Base-by-base conservation (phyloP, 2,888 invertebrate genomes). In the Drosophila percnosoma region DNA sequence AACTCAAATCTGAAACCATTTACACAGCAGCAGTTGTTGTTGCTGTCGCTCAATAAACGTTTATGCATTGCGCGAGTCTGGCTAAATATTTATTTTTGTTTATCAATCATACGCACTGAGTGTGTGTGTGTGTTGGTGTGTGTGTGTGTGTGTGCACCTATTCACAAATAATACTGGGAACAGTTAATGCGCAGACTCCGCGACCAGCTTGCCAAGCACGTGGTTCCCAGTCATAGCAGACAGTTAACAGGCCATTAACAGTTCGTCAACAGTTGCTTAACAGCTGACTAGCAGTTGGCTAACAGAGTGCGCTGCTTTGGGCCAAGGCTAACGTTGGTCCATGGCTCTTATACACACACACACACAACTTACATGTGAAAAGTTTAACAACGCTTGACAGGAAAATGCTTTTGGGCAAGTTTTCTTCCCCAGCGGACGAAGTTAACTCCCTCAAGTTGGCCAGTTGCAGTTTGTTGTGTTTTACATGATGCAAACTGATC, bases 91-190 rank as follows among this genome's bases (percentile, higher is more conserved):
- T 86, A 86, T 86, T 85, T 90, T 88, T 81, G 84, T 78, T 86
- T 90, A 87, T 88, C 89, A 87, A 89, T 87, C 87, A 90, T 88
- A 88, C 87, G 86, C 89, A 90, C 75, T 49, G 78, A 84, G 75
- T 73, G 54, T 38, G 33, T 36, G 29, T 27, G 21, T 55, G 73
- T 83, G 78, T 73, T 53, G 33, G 11, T 40, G 27, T 27, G 27
- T 27, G 29, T 29, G 49, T 49, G n/a, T 52, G 80, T 73, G 60
- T 49, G 48, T n/a, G 53, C 59, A 52, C 49, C 8, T 45, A 8
- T 45, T 45, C 45, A 15, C 24, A 45, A 45, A 45, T 15, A 63
- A 83, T 68, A 84, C 59, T 85, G 84, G 84, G 84, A 84, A 89
- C 85, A 84, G 76, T 31, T 68, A 77, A 45, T 68, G 84, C 89